Conservation (phyloP, 2,888 invertebrate genomes). For the Venustoraphidia nigricollis region DNA sequence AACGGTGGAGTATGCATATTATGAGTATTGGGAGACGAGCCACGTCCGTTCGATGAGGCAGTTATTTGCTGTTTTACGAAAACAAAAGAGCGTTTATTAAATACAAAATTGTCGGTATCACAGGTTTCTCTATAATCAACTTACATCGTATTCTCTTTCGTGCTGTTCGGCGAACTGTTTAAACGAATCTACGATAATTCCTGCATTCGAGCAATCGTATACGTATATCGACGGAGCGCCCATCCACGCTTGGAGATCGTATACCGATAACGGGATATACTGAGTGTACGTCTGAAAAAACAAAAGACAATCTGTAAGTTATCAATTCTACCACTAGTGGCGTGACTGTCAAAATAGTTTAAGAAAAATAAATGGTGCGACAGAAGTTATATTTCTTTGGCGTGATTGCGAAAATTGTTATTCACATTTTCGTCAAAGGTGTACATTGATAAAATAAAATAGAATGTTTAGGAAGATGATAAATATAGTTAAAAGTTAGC, state of each 20-base stretch:
- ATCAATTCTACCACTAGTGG: no score
- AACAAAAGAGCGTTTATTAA: background rate
- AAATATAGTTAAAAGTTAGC: no score
- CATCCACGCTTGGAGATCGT: slow-evolving; percentile 99
- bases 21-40: background rate
- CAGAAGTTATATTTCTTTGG: no score
- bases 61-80: background rate
- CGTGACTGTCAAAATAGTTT: no score
- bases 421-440: no score
- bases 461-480: no score
- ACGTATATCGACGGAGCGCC: slow-evolving; percentile 98
- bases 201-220: slow-evolving; percentile 97
- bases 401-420: no score
- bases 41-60: background rate
- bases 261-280: slow-evolving; percentile 96
- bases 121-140: background rate
- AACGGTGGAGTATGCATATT: slow-evolving; percentile 5
- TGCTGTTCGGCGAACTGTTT: slow-evolving; percentile 83
- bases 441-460: no score
- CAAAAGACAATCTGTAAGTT: background rate
- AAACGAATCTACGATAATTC: slow-evolving; percentile 85
- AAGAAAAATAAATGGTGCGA: slow-evolving; percentile 7
- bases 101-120: no score
- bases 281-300: slow-evolving; percentile 80
- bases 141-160: slow-evolving; percentile 60